Base-by-base conservation (phyloP, 2,113 vertebrate species). In the Anarhynchus alexandrinus region DNA sequence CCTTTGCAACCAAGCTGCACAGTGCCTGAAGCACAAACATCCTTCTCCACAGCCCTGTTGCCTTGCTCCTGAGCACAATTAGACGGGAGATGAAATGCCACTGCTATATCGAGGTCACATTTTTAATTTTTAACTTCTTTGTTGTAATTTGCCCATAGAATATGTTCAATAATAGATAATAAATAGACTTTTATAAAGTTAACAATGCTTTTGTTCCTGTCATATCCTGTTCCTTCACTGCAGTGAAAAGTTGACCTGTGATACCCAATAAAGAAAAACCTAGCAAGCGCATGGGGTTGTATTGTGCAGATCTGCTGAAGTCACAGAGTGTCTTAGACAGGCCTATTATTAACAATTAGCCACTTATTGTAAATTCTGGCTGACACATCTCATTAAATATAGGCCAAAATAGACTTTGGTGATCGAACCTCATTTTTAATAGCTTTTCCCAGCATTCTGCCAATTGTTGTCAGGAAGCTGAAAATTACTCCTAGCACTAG, bases 311-410 rank as follows among this genome's bases (percentile, higher is more conserved):
- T 57, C 92, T 66, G 67, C 86, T 92, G 82, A 96, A 96, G 92
- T 90, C 93, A 91, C 93, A 80, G 83, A 94, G 89, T 78, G 81
- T 86, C 92, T 96, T 55, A 88, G 92, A 84, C 84, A 95, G 67
- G 82, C 67, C 91, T 96, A 94, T 96, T 96, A 97, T 97, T 97
- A 97, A 97, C 96, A 96, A 97, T 97, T 97, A 97, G 94, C 94
- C 97, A 96, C 93, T 97, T 97, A 97, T 90, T 96, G 96, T 97
- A 97, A 97, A 95, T 97, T 97, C 90, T 95, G 90, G 95, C 90
- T 94, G 95, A 96, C 95, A 97, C 80, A 91, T 94, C 96, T 97
- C 94, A 97, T 97, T 97, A 97, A 95, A 90, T 94, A 92, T 85
- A 92, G 80, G 96, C 94, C 96, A 95, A 92, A 97, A 97, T 88